Base-by-base conservation (phyloP, 1,140 invertebrate genomes). In the Berghia stephanieae region DNA sequence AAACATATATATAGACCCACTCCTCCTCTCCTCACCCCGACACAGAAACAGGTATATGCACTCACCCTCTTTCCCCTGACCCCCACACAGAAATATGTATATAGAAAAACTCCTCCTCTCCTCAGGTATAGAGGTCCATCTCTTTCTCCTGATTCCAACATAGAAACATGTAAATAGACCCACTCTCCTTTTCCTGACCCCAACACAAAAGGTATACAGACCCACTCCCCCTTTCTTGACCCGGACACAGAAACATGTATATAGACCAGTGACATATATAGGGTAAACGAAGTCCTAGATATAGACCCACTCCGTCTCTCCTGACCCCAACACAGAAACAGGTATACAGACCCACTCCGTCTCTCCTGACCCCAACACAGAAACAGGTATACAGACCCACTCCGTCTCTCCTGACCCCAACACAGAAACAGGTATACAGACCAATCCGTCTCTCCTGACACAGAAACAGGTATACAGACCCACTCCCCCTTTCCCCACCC, bases 61-160 rank as follows among this genome's bases (percentile, higher is more conserved):
- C n/a, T n/a, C n/a, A n/a, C n/a, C n/a, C n/a, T n/a, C n/a, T n/a
- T n/a, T n/a, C n/a, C n/a, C n/a, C n/a, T n/a, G n/a, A n/a, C n/a
- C n/a, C n/a, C n/a, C n/a, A n/a, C n/a, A n/a, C n/a, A 66, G 18
- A 66, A 13, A 66, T 66, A 66, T 5, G 40, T 66, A 66, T n/a
- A 60, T 60, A 60, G 8, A n/a, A 27, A 60, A 27, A n/a, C 5
- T 5, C 34, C 24, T n/a, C 6, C n/a, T 27, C n/a, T 27, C n/a
- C 6, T 31, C 8, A n/a, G n/a, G 34, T 60, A n/a, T 27, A 5
- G n/a, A 10, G 34, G 6, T 60, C 21, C 55, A 4, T 60, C 55
- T 21, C 5, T 60, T 60, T 21, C 55, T 31, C 55, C n/a, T 18
- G 5, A 34, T 38, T 6, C 63, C 34, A 6, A 21, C 63, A 3